These are phyloP conservation scores for Lasioglossum marginatum DNA, from an alignment of 2,888 invertebrate genomes.

Conservation along the genomic window DNA sequence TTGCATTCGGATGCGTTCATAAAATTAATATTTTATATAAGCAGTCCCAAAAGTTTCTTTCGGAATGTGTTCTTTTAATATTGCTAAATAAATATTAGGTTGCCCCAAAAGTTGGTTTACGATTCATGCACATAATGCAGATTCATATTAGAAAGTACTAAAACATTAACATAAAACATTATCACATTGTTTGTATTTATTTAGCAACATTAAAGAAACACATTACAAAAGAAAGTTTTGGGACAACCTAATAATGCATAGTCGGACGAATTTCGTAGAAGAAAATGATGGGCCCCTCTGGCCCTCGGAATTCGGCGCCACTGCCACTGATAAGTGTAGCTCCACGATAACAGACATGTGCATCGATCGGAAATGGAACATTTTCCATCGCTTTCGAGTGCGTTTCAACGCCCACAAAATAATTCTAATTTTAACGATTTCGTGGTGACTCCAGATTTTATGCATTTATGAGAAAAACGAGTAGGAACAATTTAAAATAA, in stretches of 20 bases:
- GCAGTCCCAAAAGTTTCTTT: too few species aligned
- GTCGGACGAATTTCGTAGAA: not conserved
- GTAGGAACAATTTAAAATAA: too few species aligned
- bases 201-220: too few species aligned
- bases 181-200: too few species aligned
- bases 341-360: slow-evolving; percentile 19
- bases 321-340: slow-evolving; percentile 39
- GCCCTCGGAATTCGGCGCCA: slow-evolving; percentile 39
- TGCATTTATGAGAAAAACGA: too few species aligned
- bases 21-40: not conserved
- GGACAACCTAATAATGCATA: not conserved
- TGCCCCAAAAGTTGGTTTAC: too few species aligned
- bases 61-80: too few species aligned
- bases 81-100: too few species aligned
- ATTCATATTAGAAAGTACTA: too few species aligned
- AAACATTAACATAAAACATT: too few species aligned
- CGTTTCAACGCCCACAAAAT: not conserved
- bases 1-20: not conserved
- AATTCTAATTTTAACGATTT: not conserved
- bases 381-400: not conserved
- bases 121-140: too few species aligned
- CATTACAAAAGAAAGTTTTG: too few species aligned
- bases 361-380: slow-evolving; percentile 19
- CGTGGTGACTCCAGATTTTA: not conserved
- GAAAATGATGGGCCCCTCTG: not conserved